phyloP scores from a whole-genome alignment of 2,888 invertebrate species.

The Bugulina stolonifera region DNA sequence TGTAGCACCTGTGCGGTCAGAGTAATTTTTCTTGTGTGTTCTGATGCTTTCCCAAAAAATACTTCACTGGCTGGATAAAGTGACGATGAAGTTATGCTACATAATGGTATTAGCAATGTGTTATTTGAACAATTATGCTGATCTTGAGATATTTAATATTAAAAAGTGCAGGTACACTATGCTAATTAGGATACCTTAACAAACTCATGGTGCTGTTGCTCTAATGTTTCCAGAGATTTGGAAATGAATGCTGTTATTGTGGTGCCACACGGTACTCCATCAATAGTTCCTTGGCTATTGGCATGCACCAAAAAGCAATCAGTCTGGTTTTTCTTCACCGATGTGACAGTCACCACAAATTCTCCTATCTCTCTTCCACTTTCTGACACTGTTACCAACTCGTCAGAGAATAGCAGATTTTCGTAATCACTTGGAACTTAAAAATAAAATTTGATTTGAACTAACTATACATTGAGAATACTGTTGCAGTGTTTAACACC shows the following conservation, averaged over 20 bases:
- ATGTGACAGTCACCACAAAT: constrained; percentile 45
- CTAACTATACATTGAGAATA: too few relatives aligned
- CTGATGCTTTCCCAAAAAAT: too few relatives aligned
- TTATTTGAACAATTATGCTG: too few relatives aligned
- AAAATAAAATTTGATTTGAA: too few relatives aligned
- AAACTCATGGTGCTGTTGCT: constrained; percentile 53
- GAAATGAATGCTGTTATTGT: constrained; percentile 50
- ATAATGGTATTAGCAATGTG: too few relatives aligned
- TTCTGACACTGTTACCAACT: constrained; percentile 48
- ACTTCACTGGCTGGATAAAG: too few relatives aligned
- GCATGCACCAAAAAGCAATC: constrained; percentile 51
- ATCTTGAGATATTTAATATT: too few relatives aligned
- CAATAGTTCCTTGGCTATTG: constrained; percentile 51
- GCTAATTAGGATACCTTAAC: constrained; percentile 52
- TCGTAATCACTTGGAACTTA: constrained; percentile 39
- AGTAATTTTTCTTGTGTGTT: too few relatives aligned
- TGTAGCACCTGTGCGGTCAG: too few relatives aligned
- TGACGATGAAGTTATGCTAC: too few relatives aligned
- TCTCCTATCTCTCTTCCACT: constrained; percentile 51
- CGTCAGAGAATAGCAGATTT: constrained; percentile 48
- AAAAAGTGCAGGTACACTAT: too few relatives aligned
- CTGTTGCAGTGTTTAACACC: too few relatives aligned
- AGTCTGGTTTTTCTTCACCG: constrained; percentile 36
- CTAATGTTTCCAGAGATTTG: constrained; percentile 47
- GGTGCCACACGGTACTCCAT: constrained; percentile 52